Evolutionary conservation across 23 tunicate species (phyloP), one percentile per base, ranked within the genome.

Genomic region (Botrylloides violaceus): DNA sequence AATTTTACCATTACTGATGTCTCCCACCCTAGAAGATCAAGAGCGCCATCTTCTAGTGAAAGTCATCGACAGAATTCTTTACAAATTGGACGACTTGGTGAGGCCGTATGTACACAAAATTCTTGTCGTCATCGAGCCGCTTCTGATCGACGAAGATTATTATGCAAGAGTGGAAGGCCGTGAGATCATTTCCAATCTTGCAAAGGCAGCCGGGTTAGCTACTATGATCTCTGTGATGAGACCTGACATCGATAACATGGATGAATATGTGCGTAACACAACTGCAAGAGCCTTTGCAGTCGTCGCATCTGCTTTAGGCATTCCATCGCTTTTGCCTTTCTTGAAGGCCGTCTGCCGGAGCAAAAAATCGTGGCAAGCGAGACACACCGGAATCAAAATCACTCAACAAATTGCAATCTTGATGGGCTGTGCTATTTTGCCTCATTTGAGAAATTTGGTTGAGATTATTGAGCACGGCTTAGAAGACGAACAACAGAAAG

Each of bases 281-380:
- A 94, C 99, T 38, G 99, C 99, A 1, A 78, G 99, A 49, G 99
- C 99, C 4, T 94, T 94, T 43, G 88, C 95, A 23, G 99, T 94
- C 1, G 99, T 94, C 6, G 99, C 99, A 32, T 86, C 99, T 5
- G 99, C 99, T 4, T 77, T 94, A 12, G 98, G 98, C 2, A 92
- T 84, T 50, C 92, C 92, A 24, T 92, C 92, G 1, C 84, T 84
- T 62, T 77, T 84, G 5, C 98, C 92, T 1, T 92, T 92, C 72
- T 58, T 92, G 33, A 94, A 94, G 75, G 99, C 99, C 43, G 99
- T 94, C 38, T 94, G 99, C 71, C 70, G 99, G 60, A 86, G 95
- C 57, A 94, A 86, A 43, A 94, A 94, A 71, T 94, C 99, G 21
- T 94, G 99, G 99, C 99, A 94, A 83, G 99, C 99, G 22, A 94